phyloP scores from a whole-genome alignment of 2,113 vertebrate species.

The Myrmecophaga tridactyla region DNA sequence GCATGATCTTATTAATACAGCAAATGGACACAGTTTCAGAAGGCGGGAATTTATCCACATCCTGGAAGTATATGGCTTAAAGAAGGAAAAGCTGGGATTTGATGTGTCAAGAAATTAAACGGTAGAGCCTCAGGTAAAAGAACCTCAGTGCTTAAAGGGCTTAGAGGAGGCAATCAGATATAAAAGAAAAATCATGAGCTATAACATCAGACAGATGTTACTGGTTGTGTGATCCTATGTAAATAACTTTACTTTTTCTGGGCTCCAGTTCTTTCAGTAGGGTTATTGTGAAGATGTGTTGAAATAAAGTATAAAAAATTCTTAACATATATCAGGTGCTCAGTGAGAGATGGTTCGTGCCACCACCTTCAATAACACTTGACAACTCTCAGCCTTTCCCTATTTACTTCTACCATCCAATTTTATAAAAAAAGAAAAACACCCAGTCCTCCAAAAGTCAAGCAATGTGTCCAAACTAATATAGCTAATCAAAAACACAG shows the following conservation, averaged over 20 bases:
- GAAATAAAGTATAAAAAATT: not conserved
- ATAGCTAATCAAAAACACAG: not conserved
- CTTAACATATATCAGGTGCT: not conserved
- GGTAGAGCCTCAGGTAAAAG: not conserved
- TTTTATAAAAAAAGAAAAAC: not conserved
- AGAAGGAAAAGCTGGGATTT: constrained; percentile 2
- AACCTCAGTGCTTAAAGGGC: not conserved
- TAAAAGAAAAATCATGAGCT: not conserved
- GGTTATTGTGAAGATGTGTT: not conserved
- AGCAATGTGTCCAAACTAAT: not conserved
- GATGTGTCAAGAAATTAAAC: not conserved
- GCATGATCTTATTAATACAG: not conserved
- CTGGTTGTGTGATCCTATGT: not conserved
- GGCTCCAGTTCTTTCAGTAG: not conserved
- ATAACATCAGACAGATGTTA: not conserved
- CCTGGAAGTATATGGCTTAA: not conserved
- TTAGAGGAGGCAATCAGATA: not conserved
- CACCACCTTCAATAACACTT: not conserved
- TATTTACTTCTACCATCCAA: not conserved
- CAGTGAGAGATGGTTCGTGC: not conserved
- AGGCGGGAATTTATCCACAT: not conserved
- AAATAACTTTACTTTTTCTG: not conserved
- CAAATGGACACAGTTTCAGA: not conserved
- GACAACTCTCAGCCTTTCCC: not conserved
- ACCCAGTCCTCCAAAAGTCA: not conserved